Base-by-base conservation (phyloP, 2,888 invertebrate genomes). In the Sialis fuliginosa region DNA sequence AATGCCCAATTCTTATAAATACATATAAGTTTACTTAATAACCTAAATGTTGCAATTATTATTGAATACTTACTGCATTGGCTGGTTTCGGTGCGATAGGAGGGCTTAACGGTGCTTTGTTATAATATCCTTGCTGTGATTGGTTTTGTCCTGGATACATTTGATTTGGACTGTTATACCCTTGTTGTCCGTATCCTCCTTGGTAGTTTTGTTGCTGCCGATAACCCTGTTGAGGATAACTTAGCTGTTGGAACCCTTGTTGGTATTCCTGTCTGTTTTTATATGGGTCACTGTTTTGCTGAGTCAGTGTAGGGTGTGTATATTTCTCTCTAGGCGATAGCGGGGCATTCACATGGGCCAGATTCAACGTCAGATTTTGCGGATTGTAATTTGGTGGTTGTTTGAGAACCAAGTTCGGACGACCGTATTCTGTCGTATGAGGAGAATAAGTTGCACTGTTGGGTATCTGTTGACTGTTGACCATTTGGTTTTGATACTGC, bases 311-410 rank as follows among this genome's bases (percentile, higher is more conserved):
- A 42, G 13, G 42, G 4, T 42, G 42, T 22, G 7, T 22, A 7
- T 42, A 42, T 30, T 42, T 42, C 6, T 42, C 32, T 22, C 42
- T 7, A 9, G 42, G 42, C 3, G 42, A 42, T n/a, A 42, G 6
- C 13, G 42, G 42, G 5, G 42, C 13, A n/a, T 42, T 42, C 6
- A 42, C 30, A 22, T 42, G 42, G 9, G 37, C n/a, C n/a, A 37
- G 37, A 37, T 37, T 37, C 12, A 37, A 8, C 12, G 37, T 10
- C 0, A 66, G 62, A 57, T 65, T 66, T 51, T 66, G 66, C 64
- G 66, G 64, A 41, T 65, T 65, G 49, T 66, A 65, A 51, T 66
- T 66, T 30, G 60, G 57, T 8, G 61, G 60, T 22, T 22, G 22
- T 4, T 22, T 22, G 53, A 64, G 5, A 10, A 9, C 9, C 6